Conservation (phyloP, 2,888 invertebrate species). For the Drosophila planitibia region DNA sequence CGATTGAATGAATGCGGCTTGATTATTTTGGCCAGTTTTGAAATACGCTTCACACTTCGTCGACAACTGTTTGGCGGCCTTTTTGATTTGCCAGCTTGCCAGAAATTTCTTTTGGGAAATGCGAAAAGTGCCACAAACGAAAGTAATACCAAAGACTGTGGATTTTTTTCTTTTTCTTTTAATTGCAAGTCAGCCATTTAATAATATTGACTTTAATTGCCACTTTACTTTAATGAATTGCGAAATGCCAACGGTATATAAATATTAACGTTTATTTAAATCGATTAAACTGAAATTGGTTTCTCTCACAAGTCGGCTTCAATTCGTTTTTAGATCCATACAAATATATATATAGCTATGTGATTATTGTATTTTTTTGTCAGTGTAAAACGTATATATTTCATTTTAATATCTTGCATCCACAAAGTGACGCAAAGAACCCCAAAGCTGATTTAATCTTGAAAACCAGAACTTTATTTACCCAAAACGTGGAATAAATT, state of each 20-base stretch:
- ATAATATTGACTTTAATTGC: slow-evolving; percentile 25
- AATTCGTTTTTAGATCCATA: not conserved
- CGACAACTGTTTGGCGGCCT: slow-evolving; percentile 32
- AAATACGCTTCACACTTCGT: slow-evolving; percentile 29
- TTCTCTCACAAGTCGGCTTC: not conserved
- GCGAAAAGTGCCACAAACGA: slow-evolving; percentile 45
- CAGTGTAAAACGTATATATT: not conserved
- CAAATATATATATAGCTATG: not conserved
- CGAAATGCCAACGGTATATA: not conserved
- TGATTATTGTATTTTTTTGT: not conserved
- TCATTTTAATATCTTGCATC: not conserved
- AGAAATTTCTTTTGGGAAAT: slow-evolving; percentile 34
- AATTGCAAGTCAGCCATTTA: slow-evolving; percentile 28
- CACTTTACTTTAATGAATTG: not conserved
- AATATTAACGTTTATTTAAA: not conserved
- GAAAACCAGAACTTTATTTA: not conserved
- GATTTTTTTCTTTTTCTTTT: not conserved
- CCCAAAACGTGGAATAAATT: slow-evolving; percentile 40
- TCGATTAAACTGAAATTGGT: not conserved
- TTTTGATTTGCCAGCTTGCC: slow-evolving; percentile 39
- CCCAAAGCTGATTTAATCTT: not conserved
- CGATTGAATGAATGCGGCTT: slow-evolving; percentile 21
- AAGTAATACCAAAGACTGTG: slow-evolving; percentile 35
- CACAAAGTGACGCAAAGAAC: not conserved
- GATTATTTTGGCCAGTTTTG: slow-evolving; percentile 37